phyloP scores from a whole-genome alignment of 2,797 vertebrate species.

The Trachurus trachurus region DNA sequence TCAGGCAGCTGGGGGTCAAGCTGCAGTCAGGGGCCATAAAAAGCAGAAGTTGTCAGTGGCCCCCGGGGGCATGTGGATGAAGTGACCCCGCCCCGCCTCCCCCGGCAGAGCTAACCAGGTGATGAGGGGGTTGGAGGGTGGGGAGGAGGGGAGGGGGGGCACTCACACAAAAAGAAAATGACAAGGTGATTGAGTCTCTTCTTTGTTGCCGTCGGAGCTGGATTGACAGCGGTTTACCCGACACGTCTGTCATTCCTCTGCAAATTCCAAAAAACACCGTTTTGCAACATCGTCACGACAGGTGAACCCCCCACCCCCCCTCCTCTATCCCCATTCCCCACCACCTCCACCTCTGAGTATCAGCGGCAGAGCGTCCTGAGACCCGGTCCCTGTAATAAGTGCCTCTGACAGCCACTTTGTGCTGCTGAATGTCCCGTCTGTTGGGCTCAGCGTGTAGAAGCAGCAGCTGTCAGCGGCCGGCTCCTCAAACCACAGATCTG shows the following conservation, averaged over 20 bases:
- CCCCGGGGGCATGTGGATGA: slow-evolving; percentile 15
- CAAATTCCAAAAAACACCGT: slow-evolving; percentile 45
- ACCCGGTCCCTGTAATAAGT: slow-evolving; percentile 57
- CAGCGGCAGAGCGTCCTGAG: slow-evolving; percentile 52
- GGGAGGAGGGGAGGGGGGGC: too few species aligned
- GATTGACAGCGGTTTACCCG: slow-evolving; percentile 68
- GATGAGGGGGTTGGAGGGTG: slow-evolving; percentile 3
- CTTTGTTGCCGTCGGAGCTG: slow-evolving; percentile 50
- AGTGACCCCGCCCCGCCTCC: slow-evolving; percentile 15
- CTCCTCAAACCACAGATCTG: slow-evolving; percentile 57
- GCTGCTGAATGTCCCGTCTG: slow-evolving; percentile 48
- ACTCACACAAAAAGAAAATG: slow-evolving; percentile 15
- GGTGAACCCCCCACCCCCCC: background rate
- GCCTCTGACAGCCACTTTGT: slow-evolving; percentile 61
- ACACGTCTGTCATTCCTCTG: slow-evolving; percentile 48
- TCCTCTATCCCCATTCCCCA: too few species aligned
- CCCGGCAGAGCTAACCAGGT: slow-evolving; percentile 41
- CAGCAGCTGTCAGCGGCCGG: slow-evolving; percentile 54
- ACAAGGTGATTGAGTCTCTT: slow-evolving; percentile 35
- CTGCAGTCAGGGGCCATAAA: slow-evolving; percentile 63
- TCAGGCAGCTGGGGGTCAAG: slow-evolving; percentile 58
- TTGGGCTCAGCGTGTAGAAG: slow-evolving; percentile 52
- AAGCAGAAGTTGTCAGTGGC: slow-evolving; percentile 36
- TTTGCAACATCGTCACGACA: slow-evolving; percentile 31
- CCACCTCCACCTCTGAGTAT: slow-evolving; percentile 18